phyloP scores from a whole-genome alignment of 2,888 invertebrate genomes.

The Carpatolechia fugitivella region DNA sequence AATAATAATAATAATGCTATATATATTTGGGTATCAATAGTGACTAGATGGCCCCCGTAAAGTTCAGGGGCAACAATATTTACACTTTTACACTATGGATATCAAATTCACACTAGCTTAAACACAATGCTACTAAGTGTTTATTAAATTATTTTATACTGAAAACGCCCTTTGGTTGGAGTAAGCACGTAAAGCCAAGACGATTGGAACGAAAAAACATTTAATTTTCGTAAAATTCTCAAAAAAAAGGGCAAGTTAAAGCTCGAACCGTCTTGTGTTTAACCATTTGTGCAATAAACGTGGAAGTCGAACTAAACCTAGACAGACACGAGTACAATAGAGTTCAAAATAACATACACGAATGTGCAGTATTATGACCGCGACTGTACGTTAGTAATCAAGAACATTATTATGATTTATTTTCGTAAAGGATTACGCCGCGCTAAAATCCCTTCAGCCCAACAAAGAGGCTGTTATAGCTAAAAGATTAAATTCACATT shows the following conservation, averaged over 20 bases:
- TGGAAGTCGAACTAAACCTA: slow-evolving; percentile 65
- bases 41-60: slow-evolving; percentile 68
- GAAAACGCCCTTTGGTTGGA: slow-evolving; percentile 42
- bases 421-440: background rate
- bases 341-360: slow-evolving; percentile 10
- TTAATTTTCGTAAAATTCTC: slow-evolving; percentile 41
- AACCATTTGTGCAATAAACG: slow-evolving; percentile 66
- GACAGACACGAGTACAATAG: slow-evolving; percentile 24
- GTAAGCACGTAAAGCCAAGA: slow-evolving; percentile 32
- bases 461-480: slow-evolving; percentile 50
- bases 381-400: background rate
- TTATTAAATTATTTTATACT: slow-evolving; percentile 39
- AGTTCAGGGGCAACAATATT: slow-evolving; percentile 47
- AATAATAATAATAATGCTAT: no score
- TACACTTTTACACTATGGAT: slow-evolving; percentile 63
- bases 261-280: slow-evolving; percentile 44
- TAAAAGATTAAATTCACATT: slow-evolving; percentile 66
- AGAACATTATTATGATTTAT: background rate
- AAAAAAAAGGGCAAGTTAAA: slow-evolving; percentile 56
- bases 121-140: slow-evolving; percentile 43
- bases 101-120: slow-evolving; percentile 66
- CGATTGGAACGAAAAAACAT: slow-evolving; percentile 43
- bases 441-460: slow-evolving; percentile 47
- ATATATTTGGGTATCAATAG: slow-evolving; percentile 50
- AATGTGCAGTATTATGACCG: background rate